Base-by-base conservation (phyloP, 2,888 invertebrate species). In the Galerucella pusilla region DNA sequence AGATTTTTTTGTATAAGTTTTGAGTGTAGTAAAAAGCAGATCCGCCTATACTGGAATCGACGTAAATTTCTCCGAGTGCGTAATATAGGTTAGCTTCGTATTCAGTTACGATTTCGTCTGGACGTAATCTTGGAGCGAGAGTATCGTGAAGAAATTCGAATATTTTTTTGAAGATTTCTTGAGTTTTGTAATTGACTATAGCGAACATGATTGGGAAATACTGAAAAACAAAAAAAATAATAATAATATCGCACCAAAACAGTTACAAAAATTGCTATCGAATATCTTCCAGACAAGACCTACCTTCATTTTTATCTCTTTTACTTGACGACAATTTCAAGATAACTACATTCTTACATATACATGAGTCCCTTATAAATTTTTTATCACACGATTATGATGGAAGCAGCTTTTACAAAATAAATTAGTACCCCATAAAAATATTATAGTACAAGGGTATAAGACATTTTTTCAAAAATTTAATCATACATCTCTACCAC, bases 21-120 rank as follows among this genome's bases (percentile, higher is more conserved):
- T 86, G 86, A 0, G 86, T 85, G 80, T 84, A 87, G 74, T 86
- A 87, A 71, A 86, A 87, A 1, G 85, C 85, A 0, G 86, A 86
- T 12, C 87, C 87, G 2, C 87, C 86, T 9, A 87, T 86, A 69
- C 83, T 84, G 0, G 87, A 85, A 64, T 86, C 84, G 9, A 83
- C 69, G 69, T 86, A 87, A 6, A 82, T 84, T 79, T 86, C 86
- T 1, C 85, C 85, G 5, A 87, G 77, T 4, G 87, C 85, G 77
- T 87, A 87, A 76, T 87, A 87, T 2, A 87, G 75, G 68, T 84
- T 83, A 0, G 85, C 84, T 81, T 87, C 87, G 73, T 85, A 87
- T 75, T 87, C 87, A 5, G 87, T 87, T 42, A 87, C 83, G 16
- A 87, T 87, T 81, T 87, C 86, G 5, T 81, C 80, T 0, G 87